Percentiles rank a stretch among this genome's conserved stretches.
Conservation (phyloP, 2,888 invertebrate species). For the Odontocerum albicorne region DNA sequence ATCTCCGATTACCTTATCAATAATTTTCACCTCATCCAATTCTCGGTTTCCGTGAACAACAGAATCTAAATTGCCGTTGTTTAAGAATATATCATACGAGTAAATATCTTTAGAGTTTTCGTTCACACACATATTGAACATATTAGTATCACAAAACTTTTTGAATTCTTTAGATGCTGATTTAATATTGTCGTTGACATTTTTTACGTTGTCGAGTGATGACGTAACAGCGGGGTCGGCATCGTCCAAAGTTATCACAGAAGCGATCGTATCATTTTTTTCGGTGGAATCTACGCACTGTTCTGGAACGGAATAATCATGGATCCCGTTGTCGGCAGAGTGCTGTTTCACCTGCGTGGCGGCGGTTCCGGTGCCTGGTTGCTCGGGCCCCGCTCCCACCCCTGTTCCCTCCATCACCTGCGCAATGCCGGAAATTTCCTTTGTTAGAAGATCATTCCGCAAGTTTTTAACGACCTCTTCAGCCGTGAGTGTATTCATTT, state of each 20-base stretch:
- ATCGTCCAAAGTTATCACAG: constrained; percentile 1
- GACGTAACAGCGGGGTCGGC: background rate
- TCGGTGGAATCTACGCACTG: background rate
- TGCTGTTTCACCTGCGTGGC: constrained; percentile 9
- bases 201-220: background rate
- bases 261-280: background rate
- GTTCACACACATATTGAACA: constrained; percentile 27
- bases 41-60: background rate
- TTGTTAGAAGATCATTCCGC: constrained; percentile 11
- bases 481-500: constrained; percentile 33
- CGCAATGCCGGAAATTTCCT: constrained; percentile 3
- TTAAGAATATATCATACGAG: constrained; percentile 9
- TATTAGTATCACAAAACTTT: constrained; percentile 32
- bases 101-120: constrained; percentile 8
- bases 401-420: constrained; percentile 1
- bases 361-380: constrained; percentile 12
- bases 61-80: constrained; percentile 8
- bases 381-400: constrained; percentile 2
- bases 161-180: constrained; percentile 30
- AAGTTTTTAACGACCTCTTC: constrained; percentile 28
- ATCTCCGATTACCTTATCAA: background rate
- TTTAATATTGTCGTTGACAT: constrained; percentile 12
- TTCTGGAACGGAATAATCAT: background rate
- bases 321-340: constrained; percentile 1
- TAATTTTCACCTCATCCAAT: background rate